Evolutionary conservation across 2,797 vertebrate species (phyloP).

Genomic region (Glossophaga mutica): DNA sequence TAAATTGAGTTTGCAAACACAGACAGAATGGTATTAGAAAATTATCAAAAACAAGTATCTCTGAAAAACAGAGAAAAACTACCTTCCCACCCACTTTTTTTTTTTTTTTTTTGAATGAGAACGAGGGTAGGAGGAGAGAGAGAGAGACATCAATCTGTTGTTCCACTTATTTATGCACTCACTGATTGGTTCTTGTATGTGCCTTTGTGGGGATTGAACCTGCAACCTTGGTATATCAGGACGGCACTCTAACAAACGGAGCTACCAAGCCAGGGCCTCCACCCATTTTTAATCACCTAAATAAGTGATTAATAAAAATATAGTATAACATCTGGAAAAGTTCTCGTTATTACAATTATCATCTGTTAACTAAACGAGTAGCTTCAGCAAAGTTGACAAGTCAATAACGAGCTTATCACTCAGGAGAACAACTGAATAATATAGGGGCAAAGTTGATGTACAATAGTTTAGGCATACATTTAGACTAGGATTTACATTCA

Average conservation of each 20-base stretch:
- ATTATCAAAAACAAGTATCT: slow-evolving; percentile 24
- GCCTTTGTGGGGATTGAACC: not conserved
- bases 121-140: no score
- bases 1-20: slow-evolving; percentile 49
- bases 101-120: not conserved
- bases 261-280: not conserved
- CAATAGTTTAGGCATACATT: not conserved
- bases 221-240: not conserved
- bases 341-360: slow-evolving; percentile 8
- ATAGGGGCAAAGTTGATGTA: not conserved
- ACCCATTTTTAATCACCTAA: slow-evolving; percentile 4
- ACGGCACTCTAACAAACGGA: not conserved
- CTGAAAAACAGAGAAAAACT: slow-evolving; percentile 14
- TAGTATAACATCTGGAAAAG: not conserved
- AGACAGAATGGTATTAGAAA: slow-evolving; percentile 13
- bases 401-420: not conserved
- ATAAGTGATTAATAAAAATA: slow-evolving; percentile 14
- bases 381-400: slow-evolving; percentile 32
- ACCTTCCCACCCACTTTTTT: not conserved
- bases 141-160: not conserved
- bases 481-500: not conserved
- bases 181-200: not conserved
- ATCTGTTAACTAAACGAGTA: not conserved
- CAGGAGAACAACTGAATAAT: not conserved
- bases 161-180: not conserved